Percentiles rank a stretch among this genome's conserved stretches.
Conservation (phyloP, 2,797 vertebrate species). For the Acanthurus tractus region DNA sequence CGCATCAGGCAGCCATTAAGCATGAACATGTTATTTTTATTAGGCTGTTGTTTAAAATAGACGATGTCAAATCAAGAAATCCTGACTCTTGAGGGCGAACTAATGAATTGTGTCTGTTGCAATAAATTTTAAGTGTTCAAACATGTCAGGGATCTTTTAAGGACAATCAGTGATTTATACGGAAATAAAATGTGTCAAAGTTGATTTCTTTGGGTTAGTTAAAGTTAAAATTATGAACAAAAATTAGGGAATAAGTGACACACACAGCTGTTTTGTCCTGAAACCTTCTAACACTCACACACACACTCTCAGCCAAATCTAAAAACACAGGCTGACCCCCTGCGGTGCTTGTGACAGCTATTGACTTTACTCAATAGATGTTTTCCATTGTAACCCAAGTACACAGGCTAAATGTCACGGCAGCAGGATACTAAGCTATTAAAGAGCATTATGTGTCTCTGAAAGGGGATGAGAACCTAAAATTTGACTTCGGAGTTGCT, state of each 20-base stretch:
- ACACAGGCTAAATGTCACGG: slow-evolving; percentile 71
- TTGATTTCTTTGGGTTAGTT: not conserved
- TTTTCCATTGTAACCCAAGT: slow-evolving; percentile 71
- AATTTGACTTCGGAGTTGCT: slow-evolving; percentile 62
- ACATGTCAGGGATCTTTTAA: too few species aligned
- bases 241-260: slow-evolving; percentile 16
- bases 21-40: too few species aligned
- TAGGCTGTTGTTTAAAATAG: too few species aligned
- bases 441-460: slow-evolving; percentile 54
- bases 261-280: slow-evolving; percentile 35
- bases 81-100: too few species aligned
- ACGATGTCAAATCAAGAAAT: too few species aligned
- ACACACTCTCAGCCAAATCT: slow-evolving; percentile 26
- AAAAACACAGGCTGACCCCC: slow-evolving; percentile 56
- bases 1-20: too few species aligned
- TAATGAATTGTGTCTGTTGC: too few species aligned
- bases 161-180: too few species aligned
- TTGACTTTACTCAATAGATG: slow-evolving; percentile 76
- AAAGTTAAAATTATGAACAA: not conserved
- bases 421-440: slow-evolving; percentile 63
- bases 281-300: slow-evolving; percentile 34
- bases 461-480: slow-evolving; percentile 60
- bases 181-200: too few species aligned
- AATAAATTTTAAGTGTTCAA: too few species aligned
- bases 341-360: slow-evolving; percentile 72